A percentile compares a stretch with the other conserved stretches of the same genome.
Conservation (phyloP, 2,888 invertebrate species). For the Junonia oenone region DNA sequence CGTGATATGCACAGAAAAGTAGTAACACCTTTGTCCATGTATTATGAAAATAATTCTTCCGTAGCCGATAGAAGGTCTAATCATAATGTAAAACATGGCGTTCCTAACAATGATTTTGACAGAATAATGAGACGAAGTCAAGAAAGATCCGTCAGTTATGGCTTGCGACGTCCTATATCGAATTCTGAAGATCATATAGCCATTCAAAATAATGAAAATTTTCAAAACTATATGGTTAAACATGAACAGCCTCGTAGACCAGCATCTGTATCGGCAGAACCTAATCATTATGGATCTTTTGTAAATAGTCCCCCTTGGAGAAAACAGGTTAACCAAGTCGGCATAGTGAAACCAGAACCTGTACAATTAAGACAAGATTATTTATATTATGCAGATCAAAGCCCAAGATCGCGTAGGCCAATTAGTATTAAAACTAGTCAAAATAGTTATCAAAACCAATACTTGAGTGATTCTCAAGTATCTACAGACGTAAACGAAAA, state of each 20-base stretch:
- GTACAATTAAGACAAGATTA: constrained; percentile 71
- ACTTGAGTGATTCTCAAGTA: constrained; percentile 74
- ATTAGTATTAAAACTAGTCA: constrained; percentile 82
- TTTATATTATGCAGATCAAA: constrained; percentile 85
- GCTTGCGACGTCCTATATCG: constrained; percentile 68
- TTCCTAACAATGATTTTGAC: constrained; percentile 70
- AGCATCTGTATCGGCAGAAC: constrained; percentile 74
- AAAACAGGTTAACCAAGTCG: constrained; percentile 49
- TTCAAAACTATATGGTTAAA: constrained; percentile 50
- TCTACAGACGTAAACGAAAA: constrained; percentile 51
- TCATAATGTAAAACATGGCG: constrained; percentile 56
- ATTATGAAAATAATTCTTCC: constrained; percentile 64
- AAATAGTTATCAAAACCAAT: constrained; percentile 63
- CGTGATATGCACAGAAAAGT: constrained; percentile 84
- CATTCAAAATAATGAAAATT: constrained; percentile 69
- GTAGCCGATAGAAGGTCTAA: constrained; percentile 51
- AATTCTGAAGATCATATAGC: constrained; percentile 75
- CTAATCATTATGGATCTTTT: constrained; percentile 67
- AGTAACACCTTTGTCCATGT: constrained; percentile 71
- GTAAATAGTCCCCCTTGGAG: constrained; percentile 65
- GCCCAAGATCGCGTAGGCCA: constrained; percentile 85
- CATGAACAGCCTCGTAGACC: constrained; percentile 67
- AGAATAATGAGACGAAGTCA: constrained; percentile 72
- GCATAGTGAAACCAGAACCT: constrained; percentile 60
- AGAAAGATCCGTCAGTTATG: constrained; percentile 63